Evolutionary conservation across 2,113 vertebrate species (phyloP).

Genomic region (Elephas maximus): DNA sequence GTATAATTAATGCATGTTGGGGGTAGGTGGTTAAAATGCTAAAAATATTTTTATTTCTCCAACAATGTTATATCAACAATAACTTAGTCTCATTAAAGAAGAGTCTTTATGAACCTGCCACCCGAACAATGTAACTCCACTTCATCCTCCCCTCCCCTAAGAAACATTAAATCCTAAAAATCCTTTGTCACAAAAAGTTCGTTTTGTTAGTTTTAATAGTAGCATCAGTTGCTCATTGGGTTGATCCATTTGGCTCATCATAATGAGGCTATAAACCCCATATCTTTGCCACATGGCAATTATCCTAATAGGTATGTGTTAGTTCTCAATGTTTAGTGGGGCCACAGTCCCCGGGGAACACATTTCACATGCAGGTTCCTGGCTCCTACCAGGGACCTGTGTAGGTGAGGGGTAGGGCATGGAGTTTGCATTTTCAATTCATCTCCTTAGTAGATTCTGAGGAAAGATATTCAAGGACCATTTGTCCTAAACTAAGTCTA

Average conservation of each 20-base stretch:
- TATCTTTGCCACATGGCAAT: neutral
- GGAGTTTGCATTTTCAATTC: neutral
- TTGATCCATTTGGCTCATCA: neutral
- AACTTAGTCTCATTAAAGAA: conserved; percentile 30
- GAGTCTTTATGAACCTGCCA: neutral
- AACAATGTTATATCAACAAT: neutral
- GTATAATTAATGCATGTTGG: neutral
- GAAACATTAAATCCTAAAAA: neutral
- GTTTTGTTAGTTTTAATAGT: neutral
- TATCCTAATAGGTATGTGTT: neutral
- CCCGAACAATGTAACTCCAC: neutral
- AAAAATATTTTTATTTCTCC: conserved; percentile 44
- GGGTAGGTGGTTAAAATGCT: neutral
- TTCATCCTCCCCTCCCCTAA: neutral
- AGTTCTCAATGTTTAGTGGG: neutral
- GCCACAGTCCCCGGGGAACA: neutral
- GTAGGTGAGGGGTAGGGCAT: no score
- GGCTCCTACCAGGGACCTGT: neutral
- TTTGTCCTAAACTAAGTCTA: neutral
- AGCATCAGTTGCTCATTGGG: neutral
- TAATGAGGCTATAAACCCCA: neutral
- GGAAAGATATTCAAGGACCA: neutral
- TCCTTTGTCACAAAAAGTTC: neutral
- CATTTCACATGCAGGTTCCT: neutral
- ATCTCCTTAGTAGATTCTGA: neutral